A percentile compares a stretch with the other conserved stretches of the same genome.
These are phyloP conservation scores for Psittacula echo DNA, from an alignment of 2,797 vertebrate genomes.

Conservation along the genomic window DNA sequence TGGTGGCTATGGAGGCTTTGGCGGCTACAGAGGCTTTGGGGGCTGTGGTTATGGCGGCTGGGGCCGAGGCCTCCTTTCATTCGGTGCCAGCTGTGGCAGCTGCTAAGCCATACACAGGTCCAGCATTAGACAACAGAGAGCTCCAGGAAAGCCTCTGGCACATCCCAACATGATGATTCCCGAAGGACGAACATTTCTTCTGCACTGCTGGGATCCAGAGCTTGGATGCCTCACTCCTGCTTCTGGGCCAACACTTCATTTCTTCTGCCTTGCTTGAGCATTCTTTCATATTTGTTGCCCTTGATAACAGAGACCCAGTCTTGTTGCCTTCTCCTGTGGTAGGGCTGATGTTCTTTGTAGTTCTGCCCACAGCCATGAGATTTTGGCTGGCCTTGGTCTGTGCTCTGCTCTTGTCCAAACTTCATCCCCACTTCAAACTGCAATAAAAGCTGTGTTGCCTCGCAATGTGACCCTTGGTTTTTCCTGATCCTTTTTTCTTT, in stretches of 20 bases:
- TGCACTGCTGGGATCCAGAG: rapidly evolving
- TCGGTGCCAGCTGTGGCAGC: not conserved
- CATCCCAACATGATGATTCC: not conserved
- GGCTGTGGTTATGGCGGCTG: not conserved
- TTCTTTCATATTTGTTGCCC: rapidly evolving
- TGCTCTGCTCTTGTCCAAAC: not conserved
- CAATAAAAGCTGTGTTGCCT: not conserved
- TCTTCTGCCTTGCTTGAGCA: not conserved
- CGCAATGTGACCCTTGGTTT: not conserved
- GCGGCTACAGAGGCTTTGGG: not conserved
- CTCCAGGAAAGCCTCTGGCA: not conserved
- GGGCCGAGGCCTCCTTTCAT: not conserved
- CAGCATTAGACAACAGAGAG: not conserved
- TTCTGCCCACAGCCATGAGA: not conserved
- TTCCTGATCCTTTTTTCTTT: not conserved
- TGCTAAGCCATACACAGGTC: not conserved
- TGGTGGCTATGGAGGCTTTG: not conserved
- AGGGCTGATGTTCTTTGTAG: not conserved
- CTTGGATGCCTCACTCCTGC: not conserved
- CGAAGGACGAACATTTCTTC: rapidly evolving
- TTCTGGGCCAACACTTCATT: not conserved
- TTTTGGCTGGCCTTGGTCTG: not conserved
- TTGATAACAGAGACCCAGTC: rapidly evolving
- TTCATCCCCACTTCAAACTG: not conserved
- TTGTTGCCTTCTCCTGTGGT: not conserved